Percentiles rank a stretch among this genome's conserved stretches.
Evolutionary conservation across 2,888 invertebrate genomes (phyloP).

Genomic region (Nymphalis c-album): DNA sequence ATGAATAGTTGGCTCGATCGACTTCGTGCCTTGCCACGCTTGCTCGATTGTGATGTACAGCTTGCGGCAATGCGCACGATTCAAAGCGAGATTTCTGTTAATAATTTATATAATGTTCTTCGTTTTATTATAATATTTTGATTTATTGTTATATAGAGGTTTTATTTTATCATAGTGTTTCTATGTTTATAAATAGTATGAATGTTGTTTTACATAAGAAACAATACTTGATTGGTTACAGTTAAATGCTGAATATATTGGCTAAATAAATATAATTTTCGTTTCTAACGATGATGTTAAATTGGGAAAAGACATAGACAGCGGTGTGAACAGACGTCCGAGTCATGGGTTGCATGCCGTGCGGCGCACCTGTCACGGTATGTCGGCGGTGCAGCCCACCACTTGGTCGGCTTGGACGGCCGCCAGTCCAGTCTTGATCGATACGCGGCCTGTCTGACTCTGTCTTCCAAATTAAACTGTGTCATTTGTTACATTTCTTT

Average conservation of each 20-base stretch:
- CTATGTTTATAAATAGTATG: background rate
- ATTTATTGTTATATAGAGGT: slow-evolving; percentile 30
- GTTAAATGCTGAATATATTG: background rate
- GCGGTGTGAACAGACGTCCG: slow-evolving; percentile 54
- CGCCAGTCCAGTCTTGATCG: slow-evolving; percentile 75
- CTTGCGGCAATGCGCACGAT: slow-evolving; percentile 70
- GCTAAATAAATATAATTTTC: slow-evolving; percentile 1
- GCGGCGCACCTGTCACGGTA: slow-evolving; percentile 72
- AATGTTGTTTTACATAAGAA: background rate
- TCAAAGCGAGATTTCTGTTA: slow-evolving; percentile 69
- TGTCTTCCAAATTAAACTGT: slow-evolving; percentile 80
- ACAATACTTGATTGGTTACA: background rate
- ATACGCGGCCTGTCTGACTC: slow-evolving; percentile 73
- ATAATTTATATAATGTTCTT: slow-evolving; percentile 43
- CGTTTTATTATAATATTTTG: slow-evolving; percentile 41
- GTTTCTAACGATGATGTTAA: slow-evolving; percentile 6
- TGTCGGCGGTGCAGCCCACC: slow-evolving; percentile 76
- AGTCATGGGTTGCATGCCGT: slow-evolving; percentile 75
- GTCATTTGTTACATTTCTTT: slow-evolving; percentile 76
- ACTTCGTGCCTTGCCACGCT: slow-evolving; percentile 77
- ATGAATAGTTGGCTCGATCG: slow-evolving; percentile 81
- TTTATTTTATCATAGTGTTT: background rate
- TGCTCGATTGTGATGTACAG: slow-evolving; percentile 80
- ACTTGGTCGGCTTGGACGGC: slow-evolving; percentile 72
- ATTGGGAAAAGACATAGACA: slow-evolving; percentile 33